phyloP scores from a whole-genome alignment of 2,888 invertebrate species.

The Prenolepis imparis region DNA sequence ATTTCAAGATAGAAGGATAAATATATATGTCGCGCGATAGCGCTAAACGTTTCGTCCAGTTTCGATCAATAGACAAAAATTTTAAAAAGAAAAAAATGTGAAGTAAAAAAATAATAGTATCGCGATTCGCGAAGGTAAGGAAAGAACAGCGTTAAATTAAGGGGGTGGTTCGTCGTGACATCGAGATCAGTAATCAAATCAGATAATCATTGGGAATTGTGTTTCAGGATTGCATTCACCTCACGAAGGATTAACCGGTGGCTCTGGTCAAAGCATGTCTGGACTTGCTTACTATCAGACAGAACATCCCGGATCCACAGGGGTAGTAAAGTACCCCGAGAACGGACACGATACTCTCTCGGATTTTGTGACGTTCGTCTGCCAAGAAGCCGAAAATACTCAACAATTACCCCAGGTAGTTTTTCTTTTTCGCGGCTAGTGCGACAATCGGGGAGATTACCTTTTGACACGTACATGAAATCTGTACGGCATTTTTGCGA shows the following conservation, averaged over 20 bases:
- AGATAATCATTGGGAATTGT: conserved; percentile 68
- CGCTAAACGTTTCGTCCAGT: conserved; percentile 26
- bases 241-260: conserved; percentile 87
- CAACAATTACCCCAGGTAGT: conserved; percentile 92
- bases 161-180: conserved; percentile 79
- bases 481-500: background rate
- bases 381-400: conserved; percentile 95
- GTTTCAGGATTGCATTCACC: conserved; percentile 87
- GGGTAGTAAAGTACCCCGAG: conserved; percentile 91
- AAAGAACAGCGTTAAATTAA: conserved; percentile 59
- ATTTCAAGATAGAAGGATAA: background rate
- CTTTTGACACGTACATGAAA: background rate
- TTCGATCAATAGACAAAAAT: conserved; percentile 19
- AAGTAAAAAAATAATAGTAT: background rate
- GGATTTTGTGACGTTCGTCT: conserved; percentile 98
- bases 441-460: background rate
- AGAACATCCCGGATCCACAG: conserved; percentile 86
- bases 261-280: conserved; percentile 87
- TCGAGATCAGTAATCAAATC: conserved; percentile 44
- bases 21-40: background rate
- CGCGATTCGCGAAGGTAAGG: conserved; percentile 34
- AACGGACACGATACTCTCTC: conserved; percentile 96
- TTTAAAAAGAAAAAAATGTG: background rate
- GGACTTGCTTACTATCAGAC: conserved; percentile 88
- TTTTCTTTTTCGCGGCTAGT: background rate